Conservation (phyloP, 2,113 vertebrate species). For the Hydropotes inermis region DNA sequence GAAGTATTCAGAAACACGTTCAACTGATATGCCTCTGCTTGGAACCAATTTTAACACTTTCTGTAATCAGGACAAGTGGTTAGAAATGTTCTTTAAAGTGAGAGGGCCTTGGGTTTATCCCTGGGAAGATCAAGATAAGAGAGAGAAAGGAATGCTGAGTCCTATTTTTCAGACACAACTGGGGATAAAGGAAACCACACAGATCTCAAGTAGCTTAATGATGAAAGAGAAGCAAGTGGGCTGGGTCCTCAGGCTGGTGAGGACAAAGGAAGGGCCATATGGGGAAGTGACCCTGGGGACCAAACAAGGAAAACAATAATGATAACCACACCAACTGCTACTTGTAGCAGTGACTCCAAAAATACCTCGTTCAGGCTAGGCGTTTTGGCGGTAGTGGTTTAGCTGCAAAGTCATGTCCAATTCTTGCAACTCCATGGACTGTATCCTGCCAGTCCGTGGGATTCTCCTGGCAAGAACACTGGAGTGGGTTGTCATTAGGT, state of each 20-base stretch:
- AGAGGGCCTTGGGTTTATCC: neutral
- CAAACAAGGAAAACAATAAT: rapidly evolving
- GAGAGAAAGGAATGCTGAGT: neutral
- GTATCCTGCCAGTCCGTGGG: neutral
- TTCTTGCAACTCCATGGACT: neutral
- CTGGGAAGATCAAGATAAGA: neutral
- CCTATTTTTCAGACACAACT: neutral
- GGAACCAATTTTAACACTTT: neutral
- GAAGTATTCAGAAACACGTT: neutral
- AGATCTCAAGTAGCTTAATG: neutral
- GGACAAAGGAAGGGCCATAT: neutral
- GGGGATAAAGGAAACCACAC: neutral
- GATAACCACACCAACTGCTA: too few relatives aligned
- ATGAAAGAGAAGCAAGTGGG: neutral
- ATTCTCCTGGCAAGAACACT: neutral
- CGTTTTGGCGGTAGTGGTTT: rapidly evolving
- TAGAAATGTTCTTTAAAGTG: neutral
- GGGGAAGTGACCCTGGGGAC: too few relatives aligned
- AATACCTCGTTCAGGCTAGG: rapidly evolving
- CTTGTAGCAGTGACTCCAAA: rapidly evolving
- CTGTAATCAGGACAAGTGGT: neutral
- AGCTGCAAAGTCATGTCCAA: rapidly evolving
- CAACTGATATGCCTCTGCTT: neutral
- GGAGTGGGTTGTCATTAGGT: neutral
- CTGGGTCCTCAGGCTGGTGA: neutral